A percentile compares a stretch with the other conserved stretches of the same genome.
phyloP scores from a whole-genome alignment of 2,888 invertebrate genomes.

The Colletes collaris region DNA sequence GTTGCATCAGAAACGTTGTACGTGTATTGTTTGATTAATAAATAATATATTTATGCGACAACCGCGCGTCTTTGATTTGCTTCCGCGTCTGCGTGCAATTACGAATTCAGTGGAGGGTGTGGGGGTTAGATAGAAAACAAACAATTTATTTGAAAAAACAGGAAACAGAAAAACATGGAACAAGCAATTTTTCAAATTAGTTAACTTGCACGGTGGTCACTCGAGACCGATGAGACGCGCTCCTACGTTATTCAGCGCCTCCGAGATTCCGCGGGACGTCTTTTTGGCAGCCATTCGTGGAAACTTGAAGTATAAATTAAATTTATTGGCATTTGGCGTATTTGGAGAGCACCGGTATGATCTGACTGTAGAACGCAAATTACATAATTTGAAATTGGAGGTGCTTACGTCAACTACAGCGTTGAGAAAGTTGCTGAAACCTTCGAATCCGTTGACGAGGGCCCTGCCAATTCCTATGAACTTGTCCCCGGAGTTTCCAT shows the following conservation, averaged over 20 bases:
- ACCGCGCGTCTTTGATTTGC: not conserved
- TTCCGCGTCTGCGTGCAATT: too few relatives aligned
- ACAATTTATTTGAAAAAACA: slow-evolving; percentile 35
- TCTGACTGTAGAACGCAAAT: too few relatives aligned
- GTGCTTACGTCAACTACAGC: slow-evolving; percentile 85
- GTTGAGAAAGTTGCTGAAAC: slow-evolving; percentile 87
- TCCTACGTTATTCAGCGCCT: slow-evolving; percentile 85
- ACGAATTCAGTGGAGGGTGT: too few relatives aligned
- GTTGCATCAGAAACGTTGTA: slow-evolving; percentile 2
- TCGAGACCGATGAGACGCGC: slow-evolving; percentile 85
- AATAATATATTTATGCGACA: slow-evolving; percentile 68
- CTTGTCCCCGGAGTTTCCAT: slow-evolving; percentile 90
- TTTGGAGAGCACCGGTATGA: too few relatives aligned
- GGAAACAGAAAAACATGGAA: not conserved
- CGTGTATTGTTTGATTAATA: slow-evolving; percentile 61
- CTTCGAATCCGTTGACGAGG: slow-evolving; percentile 88
- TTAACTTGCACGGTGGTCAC: slow-evolving; percentile 46
- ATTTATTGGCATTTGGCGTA: too few relatives aligned
- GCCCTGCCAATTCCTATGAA: slow-evolving; percentile 87
- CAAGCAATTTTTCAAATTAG: not conserved
- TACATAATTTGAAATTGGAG: too few relatives aligned
- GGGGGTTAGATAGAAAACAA: slow-evolving; percentile 4
- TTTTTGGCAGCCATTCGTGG: slow-evolving; percentile 84
- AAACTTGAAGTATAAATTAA: slow-evolving; percentile 79
- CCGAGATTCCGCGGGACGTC: slow-evolving; percentile 84